Base-by-base conservation (phyloP, 2,113 vertebrate genomes). In the Azemiops feae region DNA sequence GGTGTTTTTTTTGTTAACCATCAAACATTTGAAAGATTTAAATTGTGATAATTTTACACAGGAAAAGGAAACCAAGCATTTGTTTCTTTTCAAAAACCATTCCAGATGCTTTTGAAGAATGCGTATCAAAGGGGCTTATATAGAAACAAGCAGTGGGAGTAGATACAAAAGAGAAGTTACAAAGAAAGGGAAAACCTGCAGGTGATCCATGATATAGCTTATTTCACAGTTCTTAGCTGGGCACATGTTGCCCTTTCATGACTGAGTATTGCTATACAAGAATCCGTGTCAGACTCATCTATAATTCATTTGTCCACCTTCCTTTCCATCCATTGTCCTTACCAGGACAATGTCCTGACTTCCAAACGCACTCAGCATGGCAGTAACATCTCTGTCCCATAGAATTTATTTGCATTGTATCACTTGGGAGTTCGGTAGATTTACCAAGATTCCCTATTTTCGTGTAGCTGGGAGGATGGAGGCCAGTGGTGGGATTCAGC, bases 21-120 rank as follows among this genome's bases (percentile, higher is more conserved):
- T 97, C 96, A 97, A 95, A 96, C 92, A 89, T 1, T 7, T 86
- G 81, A 54, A 96, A 89, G 1, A 5, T 58, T 90, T 93, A 95
- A 89, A 96, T 95, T 96, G 93, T 97, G 92, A 95, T 45, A 93
- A 95, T 95, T 96, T 96, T 91, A 92, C 25, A 92, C 30, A 92
- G 87, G 52, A 87, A 55, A 58, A 92, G 94, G 34, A 74, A 64
- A 93, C 88, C 58, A 88, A 52, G 47, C 1, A 18, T 91, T 88
- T 92, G 27, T 95, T 94, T 94, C 7, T 2, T 91, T 91, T 92
- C 34, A 60, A 95, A 93, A 95, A 30, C 30, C 90, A 58, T 92
- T 94, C 85, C 52, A 54, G 47, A 87, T 34, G 55, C 23, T 94
- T 95, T 90, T 95, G 94, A 95, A 95, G 92, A 93, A 39, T 1